Evolutionary conservation across 2,888 invertebrate species (phyloP), one percentile per base, ranked within the genome.

Genomic region (Erebia aethiops): DNA sequence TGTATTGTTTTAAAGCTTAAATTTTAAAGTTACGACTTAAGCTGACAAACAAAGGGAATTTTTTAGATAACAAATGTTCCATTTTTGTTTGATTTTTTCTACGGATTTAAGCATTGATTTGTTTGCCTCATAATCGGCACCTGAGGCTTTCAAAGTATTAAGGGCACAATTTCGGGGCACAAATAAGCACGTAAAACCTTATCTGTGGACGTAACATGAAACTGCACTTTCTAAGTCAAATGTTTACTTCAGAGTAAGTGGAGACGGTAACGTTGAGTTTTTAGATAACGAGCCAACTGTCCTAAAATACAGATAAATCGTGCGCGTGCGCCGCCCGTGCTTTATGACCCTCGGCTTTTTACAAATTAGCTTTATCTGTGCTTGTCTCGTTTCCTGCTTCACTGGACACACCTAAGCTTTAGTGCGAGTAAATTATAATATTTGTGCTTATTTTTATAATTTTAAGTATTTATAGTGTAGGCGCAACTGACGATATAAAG

Each of bases 161-260:
- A 83, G 86, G 83, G 84, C 86, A 86, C 82, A 52, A 21, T 67
- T 49, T 58, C n/a, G 67, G 58, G 54, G 46, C 80, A 83, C 82
- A 85, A 88, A 87, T 84, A 87, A 80, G 80, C 85, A 82, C 84
- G 87, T 84, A 82, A 46, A 80, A 84, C 79, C 80, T 89, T 90
- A 91, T 91, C 89, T 89, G 76, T 82, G 81, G 79, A 87, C 89
- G 86, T 86, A 90, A 92, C 93, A 92, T 87, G 91, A 86, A 90
- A 91, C 89, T 88, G 89, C 92, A 93, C 93, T 93, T 92, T 93
- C 92, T 92, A 92, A 88, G 82, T 87, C 86, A 92, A 92, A 93
- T 92, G 87, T 93, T 93, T 89, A 84, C 81, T 85, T 84, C 87
- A 78, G 84, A 87, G 88, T 88, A 89, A 90, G 88, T 87, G 88